Evolutionary conservation across 2,888 invertebrate species (phyloP).

Genomic region (Lasioglossum figueresi): DNA sequence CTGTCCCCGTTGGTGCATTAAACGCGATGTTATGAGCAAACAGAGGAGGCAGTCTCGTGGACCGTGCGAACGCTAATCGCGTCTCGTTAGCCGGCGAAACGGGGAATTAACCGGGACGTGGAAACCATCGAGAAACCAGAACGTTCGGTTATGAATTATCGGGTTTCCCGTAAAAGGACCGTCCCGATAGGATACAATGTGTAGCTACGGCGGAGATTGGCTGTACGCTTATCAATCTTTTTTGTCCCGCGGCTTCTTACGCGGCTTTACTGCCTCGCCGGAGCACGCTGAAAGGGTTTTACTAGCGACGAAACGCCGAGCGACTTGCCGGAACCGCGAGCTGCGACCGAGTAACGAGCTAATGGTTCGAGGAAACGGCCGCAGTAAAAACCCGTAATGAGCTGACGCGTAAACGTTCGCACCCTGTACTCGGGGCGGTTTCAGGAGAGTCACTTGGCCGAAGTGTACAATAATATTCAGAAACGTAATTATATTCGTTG

Average conservation of each 20-base stretch:
- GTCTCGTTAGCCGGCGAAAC: conserved; percentile 46
- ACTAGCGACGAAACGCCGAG: conserved; percentile 28
- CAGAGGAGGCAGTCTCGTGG: not conserved
- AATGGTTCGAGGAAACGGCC: conserved; percentile 63
- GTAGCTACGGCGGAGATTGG: conserved; percentile 33
- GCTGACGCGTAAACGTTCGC: conserved; percentile 63
- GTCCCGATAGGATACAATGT: conserved; percentile 32
- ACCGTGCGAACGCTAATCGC: conserved; percentile 34
- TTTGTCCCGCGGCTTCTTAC: conserved; percentile 28
- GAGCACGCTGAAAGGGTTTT: conserved; percentile 31
- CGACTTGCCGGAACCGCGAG: conserved; percentile 4
- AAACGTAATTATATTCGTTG: conserved; percentile 28
- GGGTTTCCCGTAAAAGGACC: conserved; percentile 44
- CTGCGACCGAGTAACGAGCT: conserved; percentile 55
- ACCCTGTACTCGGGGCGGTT: conserved; percentile 58
- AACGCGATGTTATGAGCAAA: conserved; percentile 41
- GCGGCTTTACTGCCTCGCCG: conserved; percentile 42
- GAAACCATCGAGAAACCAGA: conserved; percentile 15
- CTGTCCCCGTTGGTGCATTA: conserved; percentile 27
- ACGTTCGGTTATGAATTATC: conserved; percentile 48
- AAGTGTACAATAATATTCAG: not conserved
- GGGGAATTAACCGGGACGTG: conserved; percentile 44
- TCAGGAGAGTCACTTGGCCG: conserved; percentile 10
- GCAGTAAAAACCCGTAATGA: conserved; percentile 65
- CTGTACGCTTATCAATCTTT: conserved; percentile 53